Evolutionary conservation across 2,888 invertebrate genomes (phyloP).

Genomic region (Melikaiella ostensackeni): DNA sequence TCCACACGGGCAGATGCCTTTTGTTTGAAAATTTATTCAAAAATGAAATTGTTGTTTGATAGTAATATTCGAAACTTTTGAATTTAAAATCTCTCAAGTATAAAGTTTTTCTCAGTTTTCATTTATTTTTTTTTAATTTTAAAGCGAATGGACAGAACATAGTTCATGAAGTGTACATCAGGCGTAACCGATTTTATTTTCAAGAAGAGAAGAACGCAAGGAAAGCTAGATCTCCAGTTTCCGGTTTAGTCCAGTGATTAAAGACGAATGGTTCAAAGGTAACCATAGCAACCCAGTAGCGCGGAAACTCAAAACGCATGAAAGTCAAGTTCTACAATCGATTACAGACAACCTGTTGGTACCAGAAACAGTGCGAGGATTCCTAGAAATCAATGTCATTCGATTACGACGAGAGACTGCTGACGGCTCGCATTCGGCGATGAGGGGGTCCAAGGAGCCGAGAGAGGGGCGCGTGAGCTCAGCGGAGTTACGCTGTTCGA

Average conservation of each 20-base stretch:
- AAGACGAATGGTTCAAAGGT: slow-evolving; percentile 65
- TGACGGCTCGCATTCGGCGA: too few relatives aligned
- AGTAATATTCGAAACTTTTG: too few relatives aligned
- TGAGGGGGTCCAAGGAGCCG: too few relatives aligned
- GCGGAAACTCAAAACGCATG: slow-evolving; percentile 46
- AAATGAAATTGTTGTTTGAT: too few relatives aligned
- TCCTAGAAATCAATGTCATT: neutral
- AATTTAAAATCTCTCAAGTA: too few relatives aligned
- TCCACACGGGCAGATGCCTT: too few relatives aligned
- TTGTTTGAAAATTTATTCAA: too few relatives aligned
- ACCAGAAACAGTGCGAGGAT: neutral
- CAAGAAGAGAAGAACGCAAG: slow-evolving; percentile 50
- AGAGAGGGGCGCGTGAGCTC: too few relatives aligned
- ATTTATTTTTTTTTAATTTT: too few relatives aligned
- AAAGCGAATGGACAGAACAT: neutral
- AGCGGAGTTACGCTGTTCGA: too few relatives aligned
- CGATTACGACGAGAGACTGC: too few relatives aligned
- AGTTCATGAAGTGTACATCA: slow-evolving; percentile 49
- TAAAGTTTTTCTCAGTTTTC: too few relatives aligned
- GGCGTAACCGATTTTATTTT: slow-evolving; percentile 63
- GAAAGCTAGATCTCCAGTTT: slow-evolving; percentile 47
- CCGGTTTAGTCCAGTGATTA: slow-evolving; percentile 62
- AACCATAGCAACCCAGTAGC: slow-evolving; percentile 59
- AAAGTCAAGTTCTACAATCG: neutral
- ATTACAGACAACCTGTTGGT: neutral